Conservation (phyloP, 1,140 invertebrate genomes). For the Bombus soroeensis region DNA sequence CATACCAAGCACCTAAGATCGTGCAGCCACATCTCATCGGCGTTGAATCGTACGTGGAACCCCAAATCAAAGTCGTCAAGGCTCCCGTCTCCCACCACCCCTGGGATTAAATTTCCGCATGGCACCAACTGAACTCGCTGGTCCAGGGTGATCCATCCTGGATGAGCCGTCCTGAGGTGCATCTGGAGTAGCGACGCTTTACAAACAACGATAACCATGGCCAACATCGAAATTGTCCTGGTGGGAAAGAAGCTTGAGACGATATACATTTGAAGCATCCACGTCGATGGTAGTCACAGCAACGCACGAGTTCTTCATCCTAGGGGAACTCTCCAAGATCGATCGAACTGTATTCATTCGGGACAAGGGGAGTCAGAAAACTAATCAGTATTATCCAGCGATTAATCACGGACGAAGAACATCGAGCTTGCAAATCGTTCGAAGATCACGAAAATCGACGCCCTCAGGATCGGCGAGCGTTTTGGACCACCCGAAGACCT, state of each 20-base stretch:
- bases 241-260: slow-evolving; percentile 30
- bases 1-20: slow-evolving; percentile 69
- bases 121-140: slow-evolving; percentile 61
- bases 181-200: slow-evolving; percentile 40
- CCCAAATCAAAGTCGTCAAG: slow-evolving; percentile 72
- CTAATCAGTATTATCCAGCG: slow-evolving; percentile 39
- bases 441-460: neutral
- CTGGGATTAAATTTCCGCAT: slow-evolving; percentile 57
- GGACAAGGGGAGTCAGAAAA: neutral
- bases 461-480: slow-evolving; percentile 51
- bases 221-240: slow-evolving; percentile 49
- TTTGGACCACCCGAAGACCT: slow-evolving; percentile 55
- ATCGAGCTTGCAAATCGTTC: neutral
- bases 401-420: neutral
- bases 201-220: slow-evolving; percentile 46
- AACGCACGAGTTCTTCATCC: slow-evolving; percentile 16
- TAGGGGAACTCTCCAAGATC: neutral
- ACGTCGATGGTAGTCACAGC: neutral
- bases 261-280: slow-evolving; percentile 33
- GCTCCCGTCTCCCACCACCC: slow-evolving; percentile 68
- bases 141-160: slow-evolving; percentile 68
- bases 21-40: slow-evolving; percentile 78
- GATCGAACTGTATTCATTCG: neutral
- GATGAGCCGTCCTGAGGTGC: slow-evolving; percentile 60
- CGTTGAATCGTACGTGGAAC: slow-evolving; percentile 69